phyloP scores from a whole-genome alignment of 2,888 invertebrate genomes.

The Halictus quadricinctus region DNA sequence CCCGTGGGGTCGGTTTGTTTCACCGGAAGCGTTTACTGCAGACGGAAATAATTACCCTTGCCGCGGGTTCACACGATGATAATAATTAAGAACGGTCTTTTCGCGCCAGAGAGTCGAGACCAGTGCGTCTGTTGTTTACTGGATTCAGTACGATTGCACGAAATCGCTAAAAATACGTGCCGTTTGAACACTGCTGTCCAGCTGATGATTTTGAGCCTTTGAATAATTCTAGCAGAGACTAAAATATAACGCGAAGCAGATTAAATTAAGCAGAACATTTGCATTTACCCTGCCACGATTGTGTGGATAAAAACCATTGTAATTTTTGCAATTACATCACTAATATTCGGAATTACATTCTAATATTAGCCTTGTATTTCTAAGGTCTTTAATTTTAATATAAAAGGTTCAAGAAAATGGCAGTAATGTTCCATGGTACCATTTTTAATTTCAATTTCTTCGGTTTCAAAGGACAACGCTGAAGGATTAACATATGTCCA shows the following conservation, averaged over 20 bases:
- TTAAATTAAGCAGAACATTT: not conserved
- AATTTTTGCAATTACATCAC: too few species aligned
- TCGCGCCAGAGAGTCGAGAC: slow-evolving; percentile 28
- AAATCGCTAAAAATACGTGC: slow-evolving; percentile 1
- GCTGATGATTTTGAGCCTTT: not conserved
- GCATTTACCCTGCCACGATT: not conserved
- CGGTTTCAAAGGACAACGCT: too few species aligned
- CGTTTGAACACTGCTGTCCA: not conserved
- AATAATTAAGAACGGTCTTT: slow-evolving; percentile 76
- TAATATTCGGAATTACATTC: too few species aligned
- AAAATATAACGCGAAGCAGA: not conserved
- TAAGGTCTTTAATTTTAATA: too few species aligned
- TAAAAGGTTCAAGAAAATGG: too few species aligned
- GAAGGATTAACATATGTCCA: too few species aligned
- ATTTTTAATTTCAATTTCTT: too few species aligned
- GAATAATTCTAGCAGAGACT: not conserved
- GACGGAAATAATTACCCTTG: slow-evolving; percentile 78
- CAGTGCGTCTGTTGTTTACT: slow-evolving; percentile 18
- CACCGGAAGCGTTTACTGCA: slow-evolving; percentile 73
- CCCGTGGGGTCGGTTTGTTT: slow-evolving; percentile 53
- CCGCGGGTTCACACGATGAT: slow-evolving; percentile 79
- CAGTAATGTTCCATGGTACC: too few species aligned
- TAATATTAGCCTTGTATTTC: too few species aligned
- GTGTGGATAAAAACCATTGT: too few species aligned
- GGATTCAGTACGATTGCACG: not conserved